Evolutionary conservation across 35 echinoderm and acorn worm genomes (phyloP).

Genomic region (Chiridota heheva): DNA sequence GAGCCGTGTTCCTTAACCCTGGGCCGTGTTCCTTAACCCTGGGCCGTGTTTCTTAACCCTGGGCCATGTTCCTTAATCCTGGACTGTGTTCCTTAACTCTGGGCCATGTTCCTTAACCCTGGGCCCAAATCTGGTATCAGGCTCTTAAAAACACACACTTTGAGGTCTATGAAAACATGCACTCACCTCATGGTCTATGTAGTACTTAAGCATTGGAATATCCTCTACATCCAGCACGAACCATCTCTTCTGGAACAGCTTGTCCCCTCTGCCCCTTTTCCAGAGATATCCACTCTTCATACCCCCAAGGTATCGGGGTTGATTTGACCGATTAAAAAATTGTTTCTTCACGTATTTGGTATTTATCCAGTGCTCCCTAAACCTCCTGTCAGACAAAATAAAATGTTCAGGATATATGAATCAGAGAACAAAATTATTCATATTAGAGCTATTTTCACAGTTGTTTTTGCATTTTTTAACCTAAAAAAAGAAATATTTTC

Average conservation of each 20-base stretch:
- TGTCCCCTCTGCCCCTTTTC: slow-evolving; percentile 86
- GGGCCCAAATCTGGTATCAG: too few relatives aligned
- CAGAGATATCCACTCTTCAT: slow-evolving; percentile 85
- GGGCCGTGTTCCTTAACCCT: too few relatives aligned
- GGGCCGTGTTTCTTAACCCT: too few relatives aligned
- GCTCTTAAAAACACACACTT: too few relatives aligned
- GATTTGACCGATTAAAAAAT: slow-evolving; percentile 49
- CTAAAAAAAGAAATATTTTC: background rate
- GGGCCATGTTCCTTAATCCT: too few relatives aligned
- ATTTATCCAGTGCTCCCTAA: slow-evolving; percentile 88
- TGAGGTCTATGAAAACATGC: too few relatives aligned
- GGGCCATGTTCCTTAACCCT: too few relatives aligned
- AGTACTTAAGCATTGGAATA: slow-evolving; percentile 67
- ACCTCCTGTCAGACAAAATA: slow-evolving; percentile 49
- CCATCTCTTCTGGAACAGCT: slow-evolving; percentile 76
- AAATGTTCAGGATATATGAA: too few relatives aligned
- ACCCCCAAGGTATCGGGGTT: slow-evolving; percentile 67
- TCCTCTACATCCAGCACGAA: slow-evolving; percentile 62
- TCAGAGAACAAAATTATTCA: background rate
- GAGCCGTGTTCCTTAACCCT: too few relatives aligned
- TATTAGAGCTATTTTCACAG: background rate
- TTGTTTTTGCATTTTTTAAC: background rate
- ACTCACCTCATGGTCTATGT: slow-evolving; percentile 80
- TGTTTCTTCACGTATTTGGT: slow-evolving; percentile 75
- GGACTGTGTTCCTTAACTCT: too few relatives aligned